Evolutionary conservation across 2,113 vertebrate genomes (phyloP).

Genomic region (Eudyptes chrysolophus): DNA sequence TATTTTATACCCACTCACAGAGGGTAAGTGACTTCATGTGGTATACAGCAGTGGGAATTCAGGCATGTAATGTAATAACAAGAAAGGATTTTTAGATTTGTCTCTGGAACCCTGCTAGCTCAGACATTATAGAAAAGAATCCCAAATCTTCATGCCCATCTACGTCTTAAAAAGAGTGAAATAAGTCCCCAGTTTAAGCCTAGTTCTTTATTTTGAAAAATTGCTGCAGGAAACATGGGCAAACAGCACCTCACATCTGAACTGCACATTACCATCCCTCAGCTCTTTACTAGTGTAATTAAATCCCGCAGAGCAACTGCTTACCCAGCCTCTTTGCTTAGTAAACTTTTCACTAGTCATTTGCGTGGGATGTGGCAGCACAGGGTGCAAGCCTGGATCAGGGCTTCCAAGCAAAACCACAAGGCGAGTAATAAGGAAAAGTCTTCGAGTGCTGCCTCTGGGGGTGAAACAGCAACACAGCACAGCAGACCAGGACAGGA

Average conservation of each 20-base stretch:
- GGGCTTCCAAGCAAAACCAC: neutral
- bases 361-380: neutral
- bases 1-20: neutral
- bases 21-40: conserved; percentile 20
- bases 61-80: conserved; percentile 42
- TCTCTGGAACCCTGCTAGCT: conserved; percentile 24
- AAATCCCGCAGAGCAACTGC: neutral
- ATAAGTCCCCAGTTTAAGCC: neutral
- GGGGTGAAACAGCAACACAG: neutral
- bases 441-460: neutral
- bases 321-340: neutral
- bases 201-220: neutral
- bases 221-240: neutral
- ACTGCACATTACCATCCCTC: neutral
- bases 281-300: neutral
- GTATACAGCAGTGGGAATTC: conserved; percentile 46
- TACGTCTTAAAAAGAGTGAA: neutral
- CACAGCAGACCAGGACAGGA: neutral
- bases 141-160: neutral
- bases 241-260: conserved; percentile 39
- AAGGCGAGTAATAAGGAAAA: neutral
- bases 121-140: conserved; percentile 5
- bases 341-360: neutral
- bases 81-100: conserved; percentile 44
- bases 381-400: neutral